Evolutionary conservation across 1,140 invertebrate genomes (phyloP), one percentile per base, ranked within the genome.

Genomic region (Orchesella cincta): DNA sequence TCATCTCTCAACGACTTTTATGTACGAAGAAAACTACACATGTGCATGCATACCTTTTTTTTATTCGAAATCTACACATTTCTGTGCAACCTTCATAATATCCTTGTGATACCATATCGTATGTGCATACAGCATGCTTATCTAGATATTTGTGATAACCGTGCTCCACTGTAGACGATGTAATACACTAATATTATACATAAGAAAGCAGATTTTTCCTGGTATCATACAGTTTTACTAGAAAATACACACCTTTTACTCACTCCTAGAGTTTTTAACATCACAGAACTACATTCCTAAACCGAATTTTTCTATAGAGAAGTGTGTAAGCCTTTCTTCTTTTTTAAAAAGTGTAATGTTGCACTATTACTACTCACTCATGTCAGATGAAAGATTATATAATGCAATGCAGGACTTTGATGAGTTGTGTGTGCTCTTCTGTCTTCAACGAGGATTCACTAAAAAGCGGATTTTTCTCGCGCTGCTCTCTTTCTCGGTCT

Each of bases 1-100:
- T 67, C 62, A 67, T 67, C 62, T 67, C 31, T 67, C 62, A 67
- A 67, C 62, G 31, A 67, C 26, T 67, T 33, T 31, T 67, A 33
- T 67, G 26, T 29, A 67, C 29, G 62, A 67, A 67, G 12, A 31
- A 31, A 12, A 14, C 2, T 12, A 29, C 62, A 67, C 62, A 67
- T 31, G 12, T 29, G 62, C 23, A 67, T 14, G 29, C 29, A 31
- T 67, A 12, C 14, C 3, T 57, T 46, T 18, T 18, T 57, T 57
- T 57, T 57, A 57, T 57, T 57, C 23, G 52, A 57, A 57, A 14
- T 57, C 52, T 57, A 57, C 52, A 57, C 8, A 57, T 57, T 57
- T 18, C n/a, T n/a, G n/a, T n/a, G n/a, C n/a, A n/a, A n/a, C n/a
- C n/a, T n/a, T n/a, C n/a, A n/a, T n/a, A n/a, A n/a, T n/a, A n/a